Evolutionary conservation across 2,888 invertebrate genomes (phyloP).

Genomic region (Megastigmus dorsalis): DNA sequence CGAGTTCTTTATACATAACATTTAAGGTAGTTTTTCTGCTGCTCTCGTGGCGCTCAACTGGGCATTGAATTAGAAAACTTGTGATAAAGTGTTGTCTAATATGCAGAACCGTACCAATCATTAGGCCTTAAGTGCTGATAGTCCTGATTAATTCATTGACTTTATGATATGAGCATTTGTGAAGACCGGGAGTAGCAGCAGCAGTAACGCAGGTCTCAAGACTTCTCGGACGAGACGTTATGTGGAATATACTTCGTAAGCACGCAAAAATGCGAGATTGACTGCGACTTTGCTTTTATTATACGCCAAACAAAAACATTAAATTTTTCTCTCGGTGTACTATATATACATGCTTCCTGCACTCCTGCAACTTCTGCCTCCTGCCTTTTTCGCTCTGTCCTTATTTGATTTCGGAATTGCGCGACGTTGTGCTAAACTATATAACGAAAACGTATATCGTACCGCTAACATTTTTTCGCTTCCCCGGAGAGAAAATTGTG

Average conservation of each 20-base stretch:
- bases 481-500: no score
- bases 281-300: conserved; percentile 11
- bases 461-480: no score
- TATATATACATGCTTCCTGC: no score
- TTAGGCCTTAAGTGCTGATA: conserved; percentile 14
- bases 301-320: conserved; percentile 23
- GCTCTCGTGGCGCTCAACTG: no score
- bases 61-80: no score
- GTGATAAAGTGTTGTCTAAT: no score
- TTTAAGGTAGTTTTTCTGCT: no score
- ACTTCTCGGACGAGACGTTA: conserved; percentile 10
- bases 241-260: conserved; percentile 23
- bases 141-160: conserved; percentile 48
- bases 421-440: no score
- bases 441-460: no score
- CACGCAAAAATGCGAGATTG: conserved; percentile 17
- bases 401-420: no score
- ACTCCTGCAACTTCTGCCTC: not conserved
- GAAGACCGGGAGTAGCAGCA: conserved; percentile 10
- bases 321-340: not conserved
- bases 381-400: not conserved
- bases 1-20: conserved; percentile 32
- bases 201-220: not conserved
- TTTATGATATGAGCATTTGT: conserved; percentile 49
- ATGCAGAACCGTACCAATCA: no score